Evolutionary conservation across 1,140 invertebrate genomes (phyloP), one percentile per base, ranked within the genome.

Genomic region (Lamellibrachia luymesi): DNA sequence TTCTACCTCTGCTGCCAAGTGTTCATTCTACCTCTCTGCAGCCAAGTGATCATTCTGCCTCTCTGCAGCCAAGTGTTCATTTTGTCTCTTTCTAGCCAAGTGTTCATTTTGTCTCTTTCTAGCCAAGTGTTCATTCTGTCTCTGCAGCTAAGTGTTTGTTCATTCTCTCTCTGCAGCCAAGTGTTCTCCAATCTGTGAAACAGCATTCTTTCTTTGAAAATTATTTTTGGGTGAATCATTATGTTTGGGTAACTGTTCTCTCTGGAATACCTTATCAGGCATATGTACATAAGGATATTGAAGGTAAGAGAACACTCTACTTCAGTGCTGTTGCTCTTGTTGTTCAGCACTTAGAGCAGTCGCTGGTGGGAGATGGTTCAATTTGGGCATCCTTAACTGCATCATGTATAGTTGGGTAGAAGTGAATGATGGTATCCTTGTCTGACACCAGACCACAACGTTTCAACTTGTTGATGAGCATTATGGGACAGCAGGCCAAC

Each of bases 401-500:
- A 2, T 80, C 64, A 22, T 80, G 64, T 2, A 80, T 80, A 2
- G 64, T 80, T 10, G 64, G 64, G 64, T 80, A 80, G 64, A 80
- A 80, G 64, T 80, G 13, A 80, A 80, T 80, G 64, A 80, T 80
- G 25, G 64, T 80, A 22, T 80, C 64, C 64, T 80, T 80, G 6
- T 80, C 64, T 80, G 64, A 10, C 13, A 80, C 17, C 6, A 80
- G 64, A 8, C 64, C 64, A 80, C 64, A 80, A 4, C 64, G 64
- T 22, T 80, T 80, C 64, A 80, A 22, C 25, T 80, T 80, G 64
- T 80, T 80, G 17, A 80, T 80, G 4, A 80, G 64, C 91, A 80
- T 80, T 22, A 22, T 80, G 7, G 64, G 64, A 17, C 64, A 80
- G 64, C 64, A 80, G n/a, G 92, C 92, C 51, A 93, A 56, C n/a